Evolutionary conservation across 2,797 vertebrate species (phyloP).

Genomic region (Chaetodon trifasciatus): DNA sequence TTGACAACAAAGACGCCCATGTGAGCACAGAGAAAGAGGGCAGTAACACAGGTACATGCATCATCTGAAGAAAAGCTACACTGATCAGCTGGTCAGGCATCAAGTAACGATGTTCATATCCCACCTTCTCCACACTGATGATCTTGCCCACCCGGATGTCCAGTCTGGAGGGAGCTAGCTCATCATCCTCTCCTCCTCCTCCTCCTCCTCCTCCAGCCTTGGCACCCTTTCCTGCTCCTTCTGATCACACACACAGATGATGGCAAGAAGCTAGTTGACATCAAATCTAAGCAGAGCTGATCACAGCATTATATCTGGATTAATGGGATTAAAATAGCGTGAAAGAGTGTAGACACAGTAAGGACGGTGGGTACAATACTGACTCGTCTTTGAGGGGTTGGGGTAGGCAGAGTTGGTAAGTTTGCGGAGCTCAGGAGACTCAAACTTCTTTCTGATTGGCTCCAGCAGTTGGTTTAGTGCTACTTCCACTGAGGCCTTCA

Average conservation of each 20-base stretch:
- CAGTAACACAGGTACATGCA: not conserved
- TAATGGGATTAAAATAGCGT: not conserved
- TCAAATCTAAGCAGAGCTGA: not conserved
- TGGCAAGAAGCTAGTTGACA: not conserved
- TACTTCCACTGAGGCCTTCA: slow-evolving; percentile 95
- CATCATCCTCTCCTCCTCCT: slow-evolving; percentile 82
- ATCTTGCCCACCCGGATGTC: slow-evolving; percentile 95
- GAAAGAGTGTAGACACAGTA: not conserved
- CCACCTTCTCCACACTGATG: slow-evolving; percentile 93
- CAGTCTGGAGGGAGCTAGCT: slow-evolving; percentile 90
- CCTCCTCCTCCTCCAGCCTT: slow-evolving; percentile 84
- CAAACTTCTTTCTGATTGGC: slow-evolving; percentile 96
- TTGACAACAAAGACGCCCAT: not conserved
- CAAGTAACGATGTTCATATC: not conserved
- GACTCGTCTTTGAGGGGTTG: slow-evolving; percentile 90
- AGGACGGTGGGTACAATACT: slow-evolving; percentile 61
- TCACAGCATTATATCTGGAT: not conserved
- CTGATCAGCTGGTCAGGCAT: not conserved
- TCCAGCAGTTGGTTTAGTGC: slow-evolving; percentile 93
- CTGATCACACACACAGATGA: slow-evolving; percentile 73
- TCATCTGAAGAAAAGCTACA: not conserved
- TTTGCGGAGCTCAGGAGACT: slow-evolving; percentile 90
- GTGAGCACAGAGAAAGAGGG: not conserved
- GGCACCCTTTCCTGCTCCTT: slow-evolving; percentile 85
- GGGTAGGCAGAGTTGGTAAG: slow-evolving; percentile 91